Percentiles rank a stretch among this genome's conserved stretches.
These are phyloP conservation scores for Dermochelys coriacea DNA, from an alignment of 2,797 vertebrate species.

Conservation along the genomic window DNA sequence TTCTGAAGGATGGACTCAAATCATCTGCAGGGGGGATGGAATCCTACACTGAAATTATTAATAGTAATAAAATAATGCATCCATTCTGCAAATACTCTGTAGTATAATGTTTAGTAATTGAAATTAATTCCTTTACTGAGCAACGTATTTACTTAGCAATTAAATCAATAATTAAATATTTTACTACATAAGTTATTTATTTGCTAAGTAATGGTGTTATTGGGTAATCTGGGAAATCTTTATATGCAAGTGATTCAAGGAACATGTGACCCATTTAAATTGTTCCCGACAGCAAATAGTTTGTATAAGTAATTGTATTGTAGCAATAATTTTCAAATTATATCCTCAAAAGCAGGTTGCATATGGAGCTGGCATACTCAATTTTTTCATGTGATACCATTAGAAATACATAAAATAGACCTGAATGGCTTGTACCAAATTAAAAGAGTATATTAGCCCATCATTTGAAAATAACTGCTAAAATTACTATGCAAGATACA, in stretches of 20 bases:
- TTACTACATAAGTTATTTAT: conserved; percentile 6
- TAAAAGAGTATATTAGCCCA: neutral
- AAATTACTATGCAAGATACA: conserved; percentile 11
- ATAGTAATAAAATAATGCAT: neutral
- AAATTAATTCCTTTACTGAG: conserved; percentile 26
- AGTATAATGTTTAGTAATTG: neutral
- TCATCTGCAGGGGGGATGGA: neutral
- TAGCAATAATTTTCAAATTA: conserved; percentile 27
- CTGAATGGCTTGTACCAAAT: conserved; percentile 34
- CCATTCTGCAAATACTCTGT: neutral
- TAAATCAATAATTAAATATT: conserved; percentile 14
- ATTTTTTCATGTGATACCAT: neutral
- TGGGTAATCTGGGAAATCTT: conserved; percentile 26
- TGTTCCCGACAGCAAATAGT: conserved; percentile 4
- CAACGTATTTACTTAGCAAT: neutral
- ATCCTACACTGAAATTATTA: neutral
- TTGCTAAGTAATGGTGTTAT: conserved; percentile 5
- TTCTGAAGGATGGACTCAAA: neutral
- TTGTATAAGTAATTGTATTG: neutral
- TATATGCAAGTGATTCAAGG: conserved; percentile 14
- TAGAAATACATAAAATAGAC: conserved; percentile 10
- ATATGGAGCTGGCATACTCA: neutral
- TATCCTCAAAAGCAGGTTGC: neutral
- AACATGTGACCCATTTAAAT: neutral
- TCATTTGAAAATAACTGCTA: conserved; percentile 32